phyloP scores from a whole-genome alignment of 2,797 vertebrate species.

The Mormyrops attenuatus region DNA sequence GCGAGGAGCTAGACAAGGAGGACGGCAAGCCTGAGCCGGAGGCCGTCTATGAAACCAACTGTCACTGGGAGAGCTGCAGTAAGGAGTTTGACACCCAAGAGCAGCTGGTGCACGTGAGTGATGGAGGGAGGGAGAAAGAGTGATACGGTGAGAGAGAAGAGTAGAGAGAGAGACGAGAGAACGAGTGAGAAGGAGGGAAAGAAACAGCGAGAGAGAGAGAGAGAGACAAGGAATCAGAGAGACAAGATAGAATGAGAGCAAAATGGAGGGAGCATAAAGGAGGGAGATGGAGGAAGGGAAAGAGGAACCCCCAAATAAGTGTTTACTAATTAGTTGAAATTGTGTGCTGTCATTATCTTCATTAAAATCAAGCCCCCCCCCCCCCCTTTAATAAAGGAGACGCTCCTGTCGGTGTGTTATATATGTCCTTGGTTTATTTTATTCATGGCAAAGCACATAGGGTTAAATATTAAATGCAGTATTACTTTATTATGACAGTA shows the following conservation, averaged over 20 bases:
- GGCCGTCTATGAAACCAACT: conserved; percentile 89
- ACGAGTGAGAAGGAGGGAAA: neutral
- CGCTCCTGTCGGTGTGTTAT: neutral
- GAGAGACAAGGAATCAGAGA: neutral
- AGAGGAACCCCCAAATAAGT: neutral
- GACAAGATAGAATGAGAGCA: neutral
- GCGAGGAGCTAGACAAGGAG: conserved; percentile 90
- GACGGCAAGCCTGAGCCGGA: conserved; percentile 88
- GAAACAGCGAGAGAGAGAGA: neutral
- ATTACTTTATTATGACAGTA: too few species aligned
- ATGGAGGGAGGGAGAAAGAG: neutral
- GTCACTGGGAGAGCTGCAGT: conserved; percentile 90
- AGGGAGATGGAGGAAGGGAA: neutral
- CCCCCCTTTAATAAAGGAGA: neutral
- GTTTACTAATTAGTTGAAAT: too few species aligned
- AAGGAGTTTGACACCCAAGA: conserved; percentile 97
- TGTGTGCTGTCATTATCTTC: too few species aligned
- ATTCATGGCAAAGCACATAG: neutral
- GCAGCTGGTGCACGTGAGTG: conserved; percentile 91
- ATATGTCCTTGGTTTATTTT: neutral
- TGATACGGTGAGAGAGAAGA: neutral
- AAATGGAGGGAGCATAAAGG: neutral
- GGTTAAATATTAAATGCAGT: neutral
- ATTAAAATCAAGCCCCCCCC: neutral
- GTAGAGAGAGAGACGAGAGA: neutral